Evolutionary conservation across 1,140 invertebrate genomes (phyloP), one percentile per base, ranked within the genome.

Genomic region (Muscidifurax raptorellus): DNA sequence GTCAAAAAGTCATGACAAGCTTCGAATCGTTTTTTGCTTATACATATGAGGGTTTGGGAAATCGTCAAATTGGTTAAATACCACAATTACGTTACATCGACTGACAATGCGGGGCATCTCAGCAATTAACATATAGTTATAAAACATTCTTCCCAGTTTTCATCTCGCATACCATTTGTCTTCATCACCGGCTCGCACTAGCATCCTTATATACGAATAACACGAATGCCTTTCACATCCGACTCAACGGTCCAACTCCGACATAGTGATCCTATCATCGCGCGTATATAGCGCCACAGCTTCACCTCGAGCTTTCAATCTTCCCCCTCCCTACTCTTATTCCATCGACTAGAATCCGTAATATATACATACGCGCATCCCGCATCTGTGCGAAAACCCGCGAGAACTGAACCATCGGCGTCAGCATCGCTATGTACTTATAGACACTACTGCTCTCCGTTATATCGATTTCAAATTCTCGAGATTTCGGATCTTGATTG

Each of bases 231-330:
- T 84, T 74, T 79, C 76, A 79, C 76, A 30, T 84, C 66, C 66
- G 30, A 83, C 69, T 27, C 30, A 36, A 82, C 47, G 71, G 69
- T 36, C 44, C 28, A 76, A 66, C 22, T n/a, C 81, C 32, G 72
- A n/a, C 82, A 83, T 83, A 83, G 59, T 83, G 82, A 83, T 83
- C 82, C 82, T 83, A 83, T 83, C 82, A 77, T 83, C 74, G 82
- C 52, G 27, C 18, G 36, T n/a, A 25, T 74, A 15, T n/a, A 59
- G 52, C 18, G 22, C 6, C 22, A 59, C 52, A 59, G 52, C 22
- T 59, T 47, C 74, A 71, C 79, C 67, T 80, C 64, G 80, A 81
- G 69, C 69, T 59, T 74, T 59, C 80, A 18, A 28, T n/a, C 77
- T 71, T 30, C 59, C 28, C 25, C 7, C n/a, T 44, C 18, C 44